Conservation (phyloP, 2,797 vertebrate species). For the Ctenosaura bakeri region DNA sequence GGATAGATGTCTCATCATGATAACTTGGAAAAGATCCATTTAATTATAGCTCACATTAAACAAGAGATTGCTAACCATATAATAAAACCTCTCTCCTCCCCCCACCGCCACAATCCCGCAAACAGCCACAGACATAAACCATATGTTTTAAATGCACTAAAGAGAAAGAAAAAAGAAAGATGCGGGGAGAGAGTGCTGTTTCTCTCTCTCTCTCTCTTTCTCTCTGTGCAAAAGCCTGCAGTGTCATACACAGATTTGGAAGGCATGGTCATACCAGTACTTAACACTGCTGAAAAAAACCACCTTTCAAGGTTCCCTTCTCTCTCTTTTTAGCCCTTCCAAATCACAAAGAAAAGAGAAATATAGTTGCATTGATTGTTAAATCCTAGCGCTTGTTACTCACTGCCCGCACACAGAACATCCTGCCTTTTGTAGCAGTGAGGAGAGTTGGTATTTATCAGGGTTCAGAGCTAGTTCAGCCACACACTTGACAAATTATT, state of each 20-base stretch:
- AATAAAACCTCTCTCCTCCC: constrained; percentile 36
- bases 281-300: constrained; percentile 62
- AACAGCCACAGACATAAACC: constrained; percentile 51
- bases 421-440: constrained; percentile 79
- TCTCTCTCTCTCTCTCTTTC: constrained; percentile 51
- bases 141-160: constrained; percentile 52
- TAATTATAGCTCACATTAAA: constrained; percentile 73
- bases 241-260: constrained; percentile 51
- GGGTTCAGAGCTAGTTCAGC: constrained; percentile 98
- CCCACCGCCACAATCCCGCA: neutral
- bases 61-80: constrained; percentile 69
- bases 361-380: constrained; percentile 82
- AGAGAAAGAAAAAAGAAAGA: constrained; percentile 41
- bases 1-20: constrained; percentile 61
- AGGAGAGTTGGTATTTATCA: constrained; percentile 86
- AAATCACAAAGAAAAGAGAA: constrained; percentile 79
- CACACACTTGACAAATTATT: constrained; percentile 98
- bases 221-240: constrained; percentile 52
- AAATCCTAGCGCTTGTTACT: constrained; percentile 78
- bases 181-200: constrained; percentile 27
- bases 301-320: constrained; percentile 75
- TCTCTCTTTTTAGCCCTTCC: neutral
- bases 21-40: constrained; percentile 67
- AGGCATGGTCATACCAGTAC: constrained; percentile 53
- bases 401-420: constrained; percentile 75